A percentile compares a stretch with the other conserved stretches of the same genome.
Conservation (phyloP, 2,113 vertebrate species). For the Propithecus coquereli region DNA sequence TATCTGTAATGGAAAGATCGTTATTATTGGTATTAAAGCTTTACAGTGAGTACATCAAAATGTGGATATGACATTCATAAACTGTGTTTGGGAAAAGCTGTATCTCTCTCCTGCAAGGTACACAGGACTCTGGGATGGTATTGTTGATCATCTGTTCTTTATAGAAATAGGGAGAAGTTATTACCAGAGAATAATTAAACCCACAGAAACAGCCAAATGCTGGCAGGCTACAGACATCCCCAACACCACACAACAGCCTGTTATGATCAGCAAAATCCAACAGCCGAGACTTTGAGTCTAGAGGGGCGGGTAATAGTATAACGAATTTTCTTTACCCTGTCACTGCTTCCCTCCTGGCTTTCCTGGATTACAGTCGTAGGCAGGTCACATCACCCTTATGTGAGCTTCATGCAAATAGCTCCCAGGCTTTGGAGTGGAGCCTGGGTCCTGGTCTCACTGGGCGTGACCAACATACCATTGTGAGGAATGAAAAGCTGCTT, state of each 20-base stretch:
- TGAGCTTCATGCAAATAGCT: not conserved
- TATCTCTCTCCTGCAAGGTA: not conserved
- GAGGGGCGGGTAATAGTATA: not conserved
- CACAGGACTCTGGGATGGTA: not conserved
- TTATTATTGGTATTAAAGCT: conserved; percentile 61
- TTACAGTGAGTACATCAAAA: not conserved
- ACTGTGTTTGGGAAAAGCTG: conserved; percentile 25
- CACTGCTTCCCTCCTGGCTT: not conserved
- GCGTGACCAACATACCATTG: not conserved
- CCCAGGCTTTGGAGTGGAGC: not conserved
- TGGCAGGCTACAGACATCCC: conserved; percentile 73
- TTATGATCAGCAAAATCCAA: conserved; percentile 74
- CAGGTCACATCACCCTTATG: not conserved
- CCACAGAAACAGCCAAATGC: conserved; percentile 71
- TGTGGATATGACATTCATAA: not conserved
- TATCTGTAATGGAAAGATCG: conserved; percentile 63
- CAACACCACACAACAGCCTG: conserved; percentile 73
- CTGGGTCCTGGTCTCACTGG: not conserved
- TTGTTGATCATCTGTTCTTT: conserved; percentile 77
- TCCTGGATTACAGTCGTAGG: not conserved
- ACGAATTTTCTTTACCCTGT: conserved; percentile 46
- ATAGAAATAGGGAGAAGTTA: conserved; percentile 76
- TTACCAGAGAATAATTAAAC: conserved; percentile 81
- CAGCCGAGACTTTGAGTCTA: not conserved
- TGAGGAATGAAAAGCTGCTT: not conserved